Evolutionary conservation across 2,888 invertebrate genomes (phyloP).

Genomic region (Drosophila suboccidentalis): DNA sequence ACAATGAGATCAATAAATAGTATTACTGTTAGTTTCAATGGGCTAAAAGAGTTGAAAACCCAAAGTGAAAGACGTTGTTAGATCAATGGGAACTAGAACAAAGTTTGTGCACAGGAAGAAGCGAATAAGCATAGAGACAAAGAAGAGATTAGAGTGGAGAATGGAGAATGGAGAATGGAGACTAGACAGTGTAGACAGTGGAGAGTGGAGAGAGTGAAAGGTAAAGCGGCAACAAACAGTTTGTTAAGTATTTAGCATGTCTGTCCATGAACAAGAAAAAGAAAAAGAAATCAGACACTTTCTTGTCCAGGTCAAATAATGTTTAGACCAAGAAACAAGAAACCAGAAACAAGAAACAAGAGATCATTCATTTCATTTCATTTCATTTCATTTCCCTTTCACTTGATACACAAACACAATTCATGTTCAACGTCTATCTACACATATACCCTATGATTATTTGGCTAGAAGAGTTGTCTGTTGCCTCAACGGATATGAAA

Average conservation of each 20-base stretch:
- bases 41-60: no score
- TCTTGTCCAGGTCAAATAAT: constrained; percentile 53
- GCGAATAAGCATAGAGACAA: background rate
- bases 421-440: constrained; percentile 1
- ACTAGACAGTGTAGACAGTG: background rate
- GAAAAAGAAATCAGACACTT: constrained; percentile 56
- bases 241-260: constrained; percentile 26
- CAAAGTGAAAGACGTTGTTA: background rate
- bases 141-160: constrained; percentile 1
- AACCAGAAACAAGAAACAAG: constrained; percentile 23
- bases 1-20: no score
- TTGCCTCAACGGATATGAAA: background rate
- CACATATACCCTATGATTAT: constrained; percentile 16
- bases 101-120: background rate
- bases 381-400: constrained; percentile 63
- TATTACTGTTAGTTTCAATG: no score
- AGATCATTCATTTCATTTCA: constrained; percentile 46
- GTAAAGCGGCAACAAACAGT: constrained; percentile 12
- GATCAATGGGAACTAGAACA: constrained; percentile 13
- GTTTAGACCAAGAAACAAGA: constrained; percentile 26
- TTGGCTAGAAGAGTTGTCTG: background rate
- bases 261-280: constrained; percentile 31
- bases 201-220: constrained; percentile 40
- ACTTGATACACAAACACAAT: constrained; percentile 28
- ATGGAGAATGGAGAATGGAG: background rate